These are phyloP conservation scores for Selenia dentaria DNA, from an alignment of 2,888 invertebrate species.

Conservation along the genomic window DNA sequence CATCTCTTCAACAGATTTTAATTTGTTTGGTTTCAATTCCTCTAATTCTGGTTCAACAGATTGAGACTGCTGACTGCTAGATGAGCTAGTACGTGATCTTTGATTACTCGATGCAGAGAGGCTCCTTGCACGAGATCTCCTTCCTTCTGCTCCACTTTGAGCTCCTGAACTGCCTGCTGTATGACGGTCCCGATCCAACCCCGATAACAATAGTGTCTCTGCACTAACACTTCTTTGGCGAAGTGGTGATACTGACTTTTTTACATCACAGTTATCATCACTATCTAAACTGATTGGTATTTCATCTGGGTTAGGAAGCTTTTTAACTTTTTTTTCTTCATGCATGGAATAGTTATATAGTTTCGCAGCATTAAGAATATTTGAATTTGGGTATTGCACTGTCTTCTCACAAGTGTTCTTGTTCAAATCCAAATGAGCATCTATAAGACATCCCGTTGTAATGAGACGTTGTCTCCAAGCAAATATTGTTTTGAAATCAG, in stretches of 20 bases:
- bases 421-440: conserved; percentile 55
- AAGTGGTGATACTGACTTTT: conserved; percentile 28
- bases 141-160: conserved; percentile 45
- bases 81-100: conserved; percentile 61
- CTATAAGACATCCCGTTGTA: conserved; percentile 70
- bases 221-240: conserved; percentile 59
- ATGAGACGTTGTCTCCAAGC: conserved; percentile 71
- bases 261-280: conserved; percentile 52
- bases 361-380: not conserved
- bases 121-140: conserved; percentile 48
- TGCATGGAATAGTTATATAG: conserved; percentile 15
- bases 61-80: conserved; percentile 62
- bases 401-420: conserved; percentile 28
- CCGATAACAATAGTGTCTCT: conserved; percentile 62
- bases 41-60: conserved; percentile 66
- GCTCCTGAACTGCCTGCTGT: conserved; percentile 41
- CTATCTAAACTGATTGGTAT: conserved; percentile 58
- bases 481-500: conserved; percentile 79
- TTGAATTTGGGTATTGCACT: not conserved
- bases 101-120: conserved; percentile 50
- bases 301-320: conserved; percentile 71
- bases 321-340: conserved; percentile 38
- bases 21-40: conserved; percentile 43
- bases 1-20: conserved; percentile 33
- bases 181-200: conserved; percentile 42